A percentile compares a stretch with the other conserved stretches of the same genome.
Conservation (phyloP, 1,140 invertebrate species). For the Helicoverpa armigera region DNA sequence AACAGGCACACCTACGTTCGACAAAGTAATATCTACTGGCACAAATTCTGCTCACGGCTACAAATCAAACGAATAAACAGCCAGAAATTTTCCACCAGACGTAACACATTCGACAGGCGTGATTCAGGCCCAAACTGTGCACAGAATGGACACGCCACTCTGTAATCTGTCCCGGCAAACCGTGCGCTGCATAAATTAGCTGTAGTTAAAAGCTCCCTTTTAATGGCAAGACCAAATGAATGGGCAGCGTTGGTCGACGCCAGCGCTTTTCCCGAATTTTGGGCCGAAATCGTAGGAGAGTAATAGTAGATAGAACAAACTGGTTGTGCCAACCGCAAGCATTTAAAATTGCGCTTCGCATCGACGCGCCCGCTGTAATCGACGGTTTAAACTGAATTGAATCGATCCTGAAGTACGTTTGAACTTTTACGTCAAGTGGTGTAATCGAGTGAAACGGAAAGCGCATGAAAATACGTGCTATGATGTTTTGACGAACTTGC, state of each 20-base stretch:
- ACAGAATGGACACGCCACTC: conserved; percentile 60
- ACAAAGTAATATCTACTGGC: conserved; percentile 31
- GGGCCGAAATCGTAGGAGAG: conserved; percentile 55
- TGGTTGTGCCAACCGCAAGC: conserved; percentile 55
- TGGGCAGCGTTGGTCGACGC: conserved; percentile 60
- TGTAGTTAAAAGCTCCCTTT: conserved; percentile 70
- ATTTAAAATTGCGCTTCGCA: conserved; percentile 66
- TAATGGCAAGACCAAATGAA: conserved; percentile 73
- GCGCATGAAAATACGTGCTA: conserved; percentile 10
- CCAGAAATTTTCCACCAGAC: conserved; percentile 59
- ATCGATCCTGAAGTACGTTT: conserved; percentile 25
- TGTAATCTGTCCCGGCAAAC: conserved; percentile 71
- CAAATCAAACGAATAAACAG: conserved; percentile 63
- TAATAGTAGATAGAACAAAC: conserved; percentile 57
- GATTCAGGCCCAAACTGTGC: conserved; percentile 59
- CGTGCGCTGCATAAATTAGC: conserved; percentile 66
- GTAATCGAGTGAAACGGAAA: conserved; percentile 35
- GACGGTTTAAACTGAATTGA: conserved; percentile 47
- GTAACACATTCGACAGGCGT: conserved; percentile 64
- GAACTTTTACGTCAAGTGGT: conserved; percentile 37
- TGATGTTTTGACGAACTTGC: background rate
- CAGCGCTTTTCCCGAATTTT: conserved; percentile 59
- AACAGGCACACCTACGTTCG: conserved; percentile 9
- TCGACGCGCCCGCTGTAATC: conserved; percentile 54
- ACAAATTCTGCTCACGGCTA: conserved; percentile 35